Evolutionary conservation across 2,888 invertebrate genomes (phyloP).

Genomic region (Smittia aterrima): DNA sequence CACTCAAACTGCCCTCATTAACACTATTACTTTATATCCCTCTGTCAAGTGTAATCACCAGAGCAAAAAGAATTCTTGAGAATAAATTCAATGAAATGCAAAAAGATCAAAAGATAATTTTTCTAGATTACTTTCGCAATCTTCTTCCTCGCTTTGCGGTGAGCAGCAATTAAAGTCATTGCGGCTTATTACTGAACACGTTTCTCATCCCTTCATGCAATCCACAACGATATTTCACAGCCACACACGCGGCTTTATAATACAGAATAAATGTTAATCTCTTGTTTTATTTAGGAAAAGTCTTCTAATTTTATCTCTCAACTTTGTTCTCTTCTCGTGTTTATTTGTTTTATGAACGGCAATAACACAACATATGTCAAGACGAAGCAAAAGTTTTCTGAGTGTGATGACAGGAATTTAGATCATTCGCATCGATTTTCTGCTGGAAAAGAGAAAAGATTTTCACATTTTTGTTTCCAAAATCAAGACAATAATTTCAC

Average conservation of each 20-base stretch:
- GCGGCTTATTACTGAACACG: constrained; percentile 8
- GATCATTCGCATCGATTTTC: constrained; percentile 8
- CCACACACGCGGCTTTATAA: constrained; percentile 12
- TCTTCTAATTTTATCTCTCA: constrained; percentile 34
- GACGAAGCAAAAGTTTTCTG: neutral
- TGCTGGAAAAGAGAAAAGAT: too few relatives aligned
- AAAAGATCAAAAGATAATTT: constrained; percentile 40
- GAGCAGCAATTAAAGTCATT: constrained; percentile 24
- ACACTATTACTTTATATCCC: too few relatives aligned
- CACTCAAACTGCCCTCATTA: constrained; percentile 32
- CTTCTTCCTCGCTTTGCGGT: neutral
- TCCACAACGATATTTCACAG: neutral
- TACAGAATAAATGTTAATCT: constrained; percentile 31
- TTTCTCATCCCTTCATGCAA: neutral
- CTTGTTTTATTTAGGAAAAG: neutral
- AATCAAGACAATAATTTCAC: too few relatives aligned
- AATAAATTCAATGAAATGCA: constrained; percentile 16
- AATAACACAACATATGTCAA: constrained; percentile 35
- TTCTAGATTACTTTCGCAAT: constrained; percentile 29
- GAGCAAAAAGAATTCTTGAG: neutral
- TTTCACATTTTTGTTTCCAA: too few relatives aligned
- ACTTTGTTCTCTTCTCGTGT: constrained; percentile 3
- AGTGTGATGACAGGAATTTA: neutral
- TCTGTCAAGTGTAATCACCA: neutral
- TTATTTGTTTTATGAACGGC: constrained; percentile 31